A percentile compares a stretch with the other conserved stretches of the same genome.
phyloP scores from a whole-genome alignment of 2,113 vertebrate species.

The Cichladusa arquata region DNA sequence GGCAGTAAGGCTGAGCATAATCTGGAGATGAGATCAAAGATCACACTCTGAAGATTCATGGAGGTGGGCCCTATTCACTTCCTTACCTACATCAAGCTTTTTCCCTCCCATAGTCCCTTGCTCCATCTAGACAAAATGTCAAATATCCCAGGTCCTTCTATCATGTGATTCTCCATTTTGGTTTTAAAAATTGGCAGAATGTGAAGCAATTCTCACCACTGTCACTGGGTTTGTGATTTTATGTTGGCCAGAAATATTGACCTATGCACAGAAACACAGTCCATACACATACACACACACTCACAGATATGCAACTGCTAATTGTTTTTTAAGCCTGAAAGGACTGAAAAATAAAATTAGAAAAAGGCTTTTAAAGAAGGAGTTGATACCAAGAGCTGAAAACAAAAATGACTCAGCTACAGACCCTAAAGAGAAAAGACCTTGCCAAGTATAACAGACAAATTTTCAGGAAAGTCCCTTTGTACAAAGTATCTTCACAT shows the following conservation, averaged over 20 bases:
- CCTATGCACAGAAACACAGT: background rate
- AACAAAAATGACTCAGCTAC: background rate
- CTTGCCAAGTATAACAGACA: background rate
- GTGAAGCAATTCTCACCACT: background rate
- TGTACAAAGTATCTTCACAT: background rate
- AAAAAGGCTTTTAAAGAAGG: background rate
- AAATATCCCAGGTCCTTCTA: background rate
- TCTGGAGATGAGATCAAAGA: background rate
- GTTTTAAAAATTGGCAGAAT: background rate
- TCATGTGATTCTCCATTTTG: background rate
- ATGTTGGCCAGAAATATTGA: background rate
- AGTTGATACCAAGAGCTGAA: background rate
- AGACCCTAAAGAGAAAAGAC: background rate
- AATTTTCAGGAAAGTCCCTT: background rate
- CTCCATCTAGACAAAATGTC: background rate
- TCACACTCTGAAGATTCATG: background rate
- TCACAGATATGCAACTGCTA: background rate
- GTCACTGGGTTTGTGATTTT: background rate
- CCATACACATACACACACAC: background rate
- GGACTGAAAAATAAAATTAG: background rate
- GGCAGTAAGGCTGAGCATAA: background rate
- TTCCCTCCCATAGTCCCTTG: background rate
- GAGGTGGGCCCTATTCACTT: background rate
- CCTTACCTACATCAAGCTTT: background rate
- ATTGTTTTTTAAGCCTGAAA: background rate